Evolutionary conservation across 2,113 vertebrate species (phyloP).

Genomic region (Cinclus cinclus): DNA sequence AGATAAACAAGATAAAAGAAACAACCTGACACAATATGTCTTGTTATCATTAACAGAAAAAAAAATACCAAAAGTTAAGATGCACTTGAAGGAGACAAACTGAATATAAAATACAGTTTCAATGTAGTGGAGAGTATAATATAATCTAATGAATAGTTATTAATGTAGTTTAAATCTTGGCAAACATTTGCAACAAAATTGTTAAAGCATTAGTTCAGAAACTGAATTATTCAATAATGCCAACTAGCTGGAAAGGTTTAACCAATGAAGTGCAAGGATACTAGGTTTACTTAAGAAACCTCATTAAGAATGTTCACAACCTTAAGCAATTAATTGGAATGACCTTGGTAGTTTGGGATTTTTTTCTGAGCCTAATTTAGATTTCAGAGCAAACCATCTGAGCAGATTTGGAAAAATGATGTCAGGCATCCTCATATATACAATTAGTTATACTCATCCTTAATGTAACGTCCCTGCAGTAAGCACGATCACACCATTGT

Average conservation of each 20-base stretch:
- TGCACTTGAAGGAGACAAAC: not conserved
- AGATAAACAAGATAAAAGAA: not conserved
- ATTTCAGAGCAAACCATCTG: not conserved
- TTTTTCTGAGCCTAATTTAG: not conserved
- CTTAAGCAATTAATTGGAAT: not conserved
- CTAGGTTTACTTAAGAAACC: not conserved
- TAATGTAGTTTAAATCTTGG: not conserved
- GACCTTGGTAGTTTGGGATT: not conserved
- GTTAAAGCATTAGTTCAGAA: not conserved
- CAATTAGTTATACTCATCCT: not conserved
- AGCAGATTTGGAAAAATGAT: not conserved
- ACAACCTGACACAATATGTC: not conserved
- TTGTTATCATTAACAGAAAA: not conserved
- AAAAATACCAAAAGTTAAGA: not conserved
- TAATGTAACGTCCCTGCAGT: conserved; percentile 22
- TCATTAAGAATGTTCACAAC: not conserved
- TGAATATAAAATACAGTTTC: not conserved
- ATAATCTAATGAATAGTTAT: not conserved
- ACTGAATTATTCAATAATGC: not conserved
- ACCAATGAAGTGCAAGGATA: not conserved
- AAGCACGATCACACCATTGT: not conserved
- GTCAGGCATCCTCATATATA: not conserved
- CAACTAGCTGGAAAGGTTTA: conserved; percentile 3
- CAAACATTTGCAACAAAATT: not conserved
- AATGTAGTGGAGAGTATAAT: not conserved